A percentile compares a stretch with the other conserved stretches of the same genome.
Conservation (phyloP, 2,113 vertebrate species). For the Nycticorax nycticorax region DNA sequence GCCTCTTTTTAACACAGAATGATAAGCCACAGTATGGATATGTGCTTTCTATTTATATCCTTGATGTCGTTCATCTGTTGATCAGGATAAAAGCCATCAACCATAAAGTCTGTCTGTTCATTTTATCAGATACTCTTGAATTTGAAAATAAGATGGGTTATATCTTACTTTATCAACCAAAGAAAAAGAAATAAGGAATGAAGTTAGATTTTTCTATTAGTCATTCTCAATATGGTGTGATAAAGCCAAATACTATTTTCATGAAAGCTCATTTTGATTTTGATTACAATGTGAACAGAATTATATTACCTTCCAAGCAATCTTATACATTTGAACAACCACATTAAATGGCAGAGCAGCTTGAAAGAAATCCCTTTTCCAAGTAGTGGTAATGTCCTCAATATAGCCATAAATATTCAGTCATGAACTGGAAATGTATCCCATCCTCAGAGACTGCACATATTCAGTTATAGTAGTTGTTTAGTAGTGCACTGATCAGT, state of each 20-base stretch:
- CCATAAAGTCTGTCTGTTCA: background rate
- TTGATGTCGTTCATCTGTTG: constrained; percentile 8
- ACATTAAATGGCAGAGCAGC: background rate
- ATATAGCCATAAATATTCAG: background rate
- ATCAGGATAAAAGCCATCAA: background rate
- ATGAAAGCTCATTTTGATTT: background rate
- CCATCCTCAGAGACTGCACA: background rate
- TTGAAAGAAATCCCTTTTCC: background rate
- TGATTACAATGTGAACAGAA: background rate
- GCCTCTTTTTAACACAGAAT: background rate
- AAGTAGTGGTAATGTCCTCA: background rate
- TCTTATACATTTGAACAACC: background rate
- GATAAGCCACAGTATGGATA: background rate
- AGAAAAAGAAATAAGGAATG: background rate
- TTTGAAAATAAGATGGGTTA: background rate
- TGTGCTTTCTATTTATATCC: background rate
- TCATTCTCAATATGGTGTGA: background rate
- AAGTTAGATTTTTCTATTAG: background rate
- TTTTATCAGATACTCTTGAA: background rate
- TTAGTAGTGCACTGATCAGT: background rate
- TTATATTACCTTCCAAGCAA: background rate
- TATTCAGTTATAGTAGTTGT: background rate
- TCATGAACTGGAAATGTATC: background rate
- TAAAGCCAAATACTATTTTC: background rate
- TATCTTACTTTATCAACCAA: background rate